Base-by-base conservation (phyloP, 2,888 invertebrate genomes). In the Trissolcus japonicus region DNA sequence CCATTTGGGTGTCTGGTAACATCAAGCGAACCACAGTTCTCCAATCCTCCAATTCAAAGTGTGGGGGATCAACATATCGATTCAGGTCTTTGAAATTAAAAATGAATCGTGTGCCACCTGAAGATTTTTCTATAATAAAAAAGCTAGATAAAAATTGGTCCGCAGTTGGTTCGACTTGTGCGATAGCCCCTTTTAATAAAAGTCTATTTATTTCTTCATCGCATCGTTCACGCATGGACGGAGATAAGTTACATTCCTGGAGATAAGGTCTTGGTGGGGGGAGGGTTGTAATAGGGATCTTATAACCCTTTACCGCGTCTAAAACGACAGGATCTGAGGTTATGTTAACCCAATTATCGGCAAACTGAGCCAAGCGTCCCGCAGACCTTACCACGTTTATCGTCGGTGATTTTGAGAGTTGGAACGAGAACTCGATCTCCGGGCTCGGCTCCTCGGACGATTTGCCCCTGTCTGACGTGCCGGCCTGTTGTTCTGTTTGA, bases 341-440 rank as follows among this genome's bases (percentile, higher is more conserved):
- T 43, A 57, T 41, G 1, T 41, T 13, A 35, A 16, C 13, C 57
- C 57, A 57, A 11, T 43, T 41, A 6, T 57, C 57, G 11, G 9
- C 29, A 29, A 29, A 29, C 29, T 6, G 9, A 7, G 29, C 6
- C 29, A 29, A 6, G 29, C 29, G 46, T 4, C 46, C 46, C 14
- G 41, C 46, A 6, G 17, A 13, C 4, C 14, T 19, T 41, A 59
- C 40, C 46, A 7, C 4, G 46, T 25, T 9, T 17, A 21, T 2
- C 3, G 17, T 1, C 56, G 41, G 3, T 9, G 56, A 1, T 4
- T 0, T 0, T 19, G 17, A 17, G 21, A 21, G 21, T 21, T 21
- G 21, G 4, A 21, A 41, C 59, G 59, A 21, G 59, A 59, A 14
- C 14, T 21, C 7, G 59, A 48, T 51, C 17, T 16, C 51, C 51